Evolutionary conservation across 2,113 vertebrate genomes (phyloP).

Genomic region (Labeo rohita): DNA sequence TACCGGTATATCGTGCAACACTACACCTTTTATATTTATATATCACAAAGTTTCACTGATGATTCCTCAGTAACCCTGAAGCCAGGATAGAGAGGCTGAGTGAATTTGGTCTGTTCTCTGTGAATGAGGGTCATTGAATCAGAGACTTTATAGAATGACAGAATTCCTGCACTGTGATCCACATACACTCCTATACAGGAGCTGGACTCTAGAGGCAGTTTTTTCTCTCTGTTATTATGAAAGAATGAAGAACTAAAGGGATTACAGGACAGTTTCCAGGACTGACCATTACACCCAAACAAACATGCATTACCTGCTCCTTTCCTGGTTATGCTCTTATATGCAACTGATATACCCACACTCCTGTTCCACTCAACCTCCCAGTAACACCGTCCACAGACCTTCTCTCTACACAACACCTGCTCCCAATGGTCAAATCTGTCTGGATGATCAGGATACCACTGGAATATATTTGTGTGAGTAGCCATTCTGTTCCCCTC

Average conservation of each 20-base stretch:
- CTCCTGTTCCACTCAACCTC: not conserved
- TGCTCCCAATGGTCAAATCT: not conserved
- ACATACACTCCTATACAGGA: slow-evolving; percentile 4
- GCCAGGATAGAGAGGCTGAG: not conserved
- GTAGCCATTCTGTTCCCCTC: not conserved
- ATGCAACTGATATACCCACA: slow-evolving; percentile 9
- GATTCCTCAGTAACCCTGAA: not conserved
- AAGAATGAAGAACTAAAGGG: not conserved
- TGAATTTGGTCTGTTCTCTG: slow-evolving; percentile 3
- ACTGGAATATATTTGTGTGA: not conserved
- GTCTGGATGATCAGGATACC: not conserved
- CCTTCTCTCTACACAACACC: slow-evolving; percentile 1
- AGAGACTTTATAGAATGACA: not conserved
- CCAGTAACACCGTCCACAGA: slow-evolving; percentile 7
- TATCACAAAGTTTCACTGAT: not conserved
- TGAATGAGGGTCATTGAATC: not conserved
- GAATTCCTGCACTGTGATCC: slow-evolving; percentile 10
- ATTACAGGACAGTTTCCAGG: not conserved
- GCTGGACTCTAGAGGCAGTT: not conserved
- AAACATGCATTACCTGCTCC: not conserved
- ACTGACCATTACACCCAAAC: not conserved
- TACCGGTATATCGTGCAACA: too few relatives aligned
- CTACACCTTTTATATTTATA: not conserved
- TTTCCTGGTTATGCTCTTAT: not conserved
- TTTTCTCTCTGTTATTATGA: not conserved